These are phyloP conservation scores for Agrilus mali DNA, from an alignment of 2,888 invertebrate genomes.

Conservation along the genomic window DNA sequence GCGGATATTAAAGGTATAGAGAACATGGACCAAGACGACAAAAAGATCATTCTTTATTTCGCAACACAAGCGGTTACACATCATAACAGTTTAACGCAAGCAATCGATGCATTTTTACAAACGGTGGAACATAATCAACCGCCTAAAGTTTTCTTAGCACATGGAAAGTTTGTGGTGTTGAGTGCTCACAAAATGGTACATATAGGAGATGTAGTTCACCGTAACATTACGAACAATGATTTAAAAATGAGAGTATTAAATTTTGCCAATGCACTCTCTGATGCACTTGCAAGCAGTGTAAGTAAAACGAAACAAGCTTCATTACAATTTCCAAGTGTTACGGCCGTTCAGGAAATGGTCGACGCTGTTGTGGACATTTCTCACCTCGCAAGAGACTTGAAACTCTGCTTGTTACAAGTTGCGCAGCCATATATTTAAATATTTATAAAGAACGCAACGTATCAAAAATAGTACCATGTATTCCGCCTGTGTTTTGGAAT, in stretches of 20 bases:
- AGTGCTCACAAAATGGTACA: constrained; percentile 89
- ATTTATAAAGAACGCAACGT: too few species aligned
- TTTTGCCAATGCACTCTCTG: constrained; percentile 69
- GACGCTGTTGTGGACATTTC: constrained; percentile 80
- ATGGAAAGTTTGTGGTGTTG: constrained; percentile 88
- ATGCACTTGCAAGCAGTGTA: constrained; percentile 71
- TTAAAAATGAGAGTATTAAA: constrained; percentile 59
- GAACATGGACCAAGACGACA: constrained; percentile 60
- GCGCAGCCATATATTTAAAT: constrained; percentile 33
- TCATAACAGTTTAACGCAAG: constrained; percentile 70
- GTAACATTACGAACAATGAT: constrained; percentile 65
- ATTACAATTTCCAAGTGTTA: constrained; percentile 81
- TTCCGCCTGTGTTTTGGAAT: too few species aligned
- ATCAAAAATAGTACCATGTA: too few species aligned
- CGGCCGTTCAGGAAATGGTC: constrained; percentile 87
- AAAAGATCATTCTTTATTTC: constrained; percentile 76
- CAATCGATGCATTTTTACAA: constrained; percentile 84
- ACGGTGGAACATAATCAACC: constrained; percentile 89
- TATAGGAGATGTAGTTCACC: constrained; percentile 86
- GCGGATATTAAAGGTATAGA: constrained; percentile 37
- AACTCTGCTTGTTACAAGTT: constrained; percentile 59
- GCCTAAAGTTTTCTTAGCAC: constrained; percentile 84
- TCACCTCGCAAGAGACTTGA: constrained; percentile 68
- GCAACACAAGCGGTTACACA: constrained; percentile 77
- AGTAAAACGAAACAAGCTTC: constrained; percentile 84